phyloP scores from a whole-genome alignment of 2,113 vertebrate species.

The Pygoscelis antarcticus region DNA sequence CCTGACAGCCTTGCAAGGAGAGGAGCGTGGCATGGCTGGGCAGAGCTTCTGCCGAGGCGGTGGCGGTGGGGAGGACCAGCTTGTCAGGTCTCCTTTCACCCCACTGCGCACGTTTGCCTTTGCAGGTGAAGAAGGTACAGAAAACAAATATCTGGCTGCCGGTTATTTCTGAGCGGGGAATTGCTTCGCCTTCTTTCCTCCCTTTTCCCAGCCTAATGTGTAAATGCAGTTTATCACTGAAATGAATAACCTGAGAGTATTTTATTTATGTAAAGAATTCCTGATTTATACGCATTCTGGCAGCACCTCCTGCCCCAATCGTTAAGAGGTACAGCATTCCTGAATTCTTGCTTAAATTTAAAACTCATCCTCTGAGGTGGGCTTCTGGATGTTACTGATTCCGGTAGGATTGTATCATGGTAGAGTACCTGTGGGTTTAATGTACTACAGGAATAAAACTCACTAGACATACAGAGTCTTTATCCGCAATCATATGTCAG shows the following conservation, averaged over 20 bases:
- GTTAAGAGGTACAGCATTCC: constrained; percentile 31
- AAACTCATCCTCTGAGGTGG: constrained; percentile 5
- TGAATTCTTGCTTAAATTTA: constrained; percentile 56
- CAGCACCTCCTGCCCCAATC: not conserved
- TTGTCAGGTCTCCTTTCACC: not conserved
- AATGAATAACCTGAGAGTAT: constrained; percentile 34
- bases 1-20: not conserved
- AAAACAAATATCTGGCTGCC: constrained; percentile 23
- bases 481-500: constrained; percentile 44
- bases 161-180: not conserved
- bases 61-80: not conserved
- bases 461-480: constrained; percentile 25
- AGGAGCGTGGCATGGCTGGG: not conserved
- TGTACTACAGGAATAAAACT: constrained; percentile 15
- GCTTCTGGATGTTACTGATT: constrained; percentile 49
- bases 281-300: constrained; percentile 38
- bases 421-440: constrained; percentile 44
- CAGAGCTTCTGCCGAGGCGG: not conserved
- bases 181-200: constrained; percentile 23
- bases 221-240: constrained; percentile 50
- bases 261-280: constrained; percentile 74
- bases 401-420: constrained; percentile 40
- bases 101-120: not conserved
- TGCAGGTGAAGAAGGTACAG: constrained; percentile 54
- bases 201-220: not conserved